A percentile compares a stretch with the other conserved stretches of the same genome.
Conservation (phyloP, 2,113 vertebrate genomes). For the Amazona vittata region DNA sequence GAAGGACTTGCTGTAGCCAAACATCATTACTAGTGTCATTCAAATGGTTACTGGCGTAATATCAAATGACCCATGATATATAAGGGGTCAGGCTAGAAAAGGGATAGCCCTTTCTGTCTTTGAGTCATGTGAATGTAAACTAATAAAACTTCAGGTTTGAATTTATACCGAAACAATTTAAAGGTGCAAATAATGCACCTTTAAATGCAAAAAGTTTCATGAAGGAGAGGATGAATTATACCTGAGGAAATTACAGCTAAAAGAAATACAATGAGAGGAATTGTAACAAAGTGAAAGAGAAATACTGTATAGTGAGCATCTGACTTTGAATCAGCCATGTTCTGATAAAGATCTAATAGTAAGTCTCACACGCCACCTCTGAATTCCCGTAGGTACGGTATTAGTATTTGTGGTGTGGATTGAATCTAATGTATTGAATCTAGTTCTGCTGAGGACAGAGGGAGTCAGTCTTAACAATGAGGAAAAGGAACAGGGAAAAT, state of each 20-base stretch:
- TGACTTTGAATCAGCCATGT: neutral
- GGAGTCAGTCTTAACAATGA: neutral
- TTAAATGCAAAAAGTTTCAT: neutral
- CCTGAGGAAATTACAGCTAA: neutral
- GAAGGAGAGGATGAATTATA: neutral
- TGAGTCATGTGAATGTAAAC: neutral
- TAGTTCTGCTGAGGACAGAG: neutral
- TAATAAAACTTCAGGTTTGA: neutral
- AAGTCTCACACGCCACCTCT: neutral
- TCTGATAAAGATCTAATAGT: neutral
- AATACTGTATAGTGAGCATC: neutral
- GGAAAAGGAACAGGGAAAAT: constrained; percentile 67
- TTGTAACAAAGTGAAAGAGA: neutral
- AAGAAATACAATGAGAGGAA: neutral
- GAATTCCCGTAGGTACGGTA: neutral
- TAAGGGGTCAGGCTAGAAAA: neutral
- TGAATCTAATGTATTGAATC: neutral
- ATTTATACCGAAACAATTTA: neutral
- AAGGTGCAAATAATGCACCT: neutral
- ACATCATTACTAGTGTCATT: neutral
- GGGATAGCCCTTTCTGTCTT: neutral
- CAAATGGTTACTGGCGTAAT: neutral
- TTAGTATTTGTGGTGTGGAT: neutral
- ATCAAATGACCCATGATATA: neutral
- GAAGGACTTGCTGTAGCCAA: neutral